Base-by-base conservation (phyloP, 2,888 invertebrate genomes). In the Pristionchus entomophagus region DNA sequence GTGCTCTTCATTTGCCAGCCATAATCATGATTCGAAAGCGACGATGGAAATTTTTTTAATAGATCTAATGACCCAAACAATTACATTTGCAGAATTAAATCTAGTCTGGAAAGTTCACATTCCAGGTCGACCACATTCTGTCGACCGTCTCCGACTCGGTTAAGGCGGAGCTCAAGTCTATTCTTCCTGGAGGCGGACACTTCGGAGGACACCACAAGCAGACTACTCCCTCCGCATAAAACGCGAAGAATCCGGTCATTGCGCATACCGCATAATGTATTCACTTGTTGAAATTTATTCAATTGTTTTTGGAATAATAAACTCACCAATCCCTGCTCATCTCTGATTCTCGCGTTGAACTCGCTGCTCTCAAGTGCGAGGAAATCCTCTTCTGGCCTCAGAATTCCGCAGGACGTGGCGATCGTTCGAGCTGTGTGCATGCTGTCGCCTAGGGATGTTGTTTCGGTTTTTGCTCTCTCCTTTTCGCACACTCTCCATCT, bases 341-440 rank as follows among this genome's bases (percentile, higher is more conserved):
- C 92, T 10, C 91, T 87, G 35, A 90, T 88, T 38, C 97, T 97
- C 92, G 95, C 95, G 94, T 99, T 99, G 95, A 99, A 99, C 94
- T 99, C 98, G 94, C 97, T 97, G 90, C 99, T 98, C 94, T 99
- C 99, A 59, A 99, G 95, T 87, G 98, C 97, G 80, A 99, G 95
- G 95, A 97, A 98, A 94, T 99, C 97, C 93, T 97, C 97, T 89
- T 96, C 96, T 38, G 97, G 97, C 93, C 96, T 96, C 82, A 97
- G 94, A 91, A 99, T 99, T 88, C 99, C 99, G 94, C 99, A 99
- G 94, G 98, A 98, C 91, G 96, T 95, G 80, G 99, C 98, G 94
- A 99, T 99, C 86, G 98, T 98, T 87, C 98, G 96, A 78, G 98
- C 98, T 56, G 99, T 99, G 95, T 99, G 99, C 90, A 99, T 96